Conservation (phyloP, 2,888 invertebrate genomes). For the Mythimna loreyi region DNA sequence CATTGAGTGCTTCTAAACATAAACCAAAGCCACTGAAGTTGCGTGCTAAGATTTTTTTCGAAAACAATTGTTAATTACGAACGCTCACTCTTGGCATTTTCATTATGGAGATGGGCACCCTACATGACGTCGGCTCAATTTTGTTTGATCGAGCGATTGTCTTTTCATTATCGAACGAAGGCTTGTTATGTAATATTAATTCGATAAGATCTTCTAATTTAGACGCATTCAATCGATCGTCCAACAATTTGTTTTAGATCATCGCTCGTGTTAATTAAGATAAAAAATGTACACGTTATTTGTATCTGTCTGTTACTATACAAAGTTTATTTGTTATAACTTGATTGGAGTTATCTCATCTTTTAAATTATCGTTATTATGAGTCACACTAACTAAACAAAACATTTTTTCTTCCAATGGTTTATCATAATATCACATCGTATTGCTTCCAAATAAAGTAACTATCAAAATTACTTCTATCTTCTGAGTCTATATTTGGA, state of each 20-base stretch:
- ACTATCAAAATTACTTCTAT: not conserved
- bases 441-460: not conserved
- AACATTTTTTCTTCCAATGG: conserved; percentile 19
- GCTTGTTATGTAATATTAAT: conserved; percentile 84
- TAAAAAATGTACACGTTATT: conserved; percentile 67
- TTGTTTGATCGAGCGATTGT: conserved; percentile 81
- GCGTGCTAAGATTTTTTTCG: not conserved
- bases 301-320: conserved; percentile 53
- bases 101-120: conserved; percentile 53
- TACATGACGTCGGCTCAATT: conserved; percentile 68
- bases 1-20: not conserved
- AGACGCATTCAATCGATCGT: conserved; percentile 78
- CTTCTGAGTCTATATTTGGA: conserved; percentile 6
- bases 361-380: conserved; percentile 42
- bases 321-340: conserved; percentile 37
- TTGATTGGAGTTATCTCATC: conserved; percentile 50
- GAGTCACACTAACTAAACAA: conserved; percentile 12
- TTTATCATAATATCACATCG: conserved; percentile 5
- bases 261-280: conserved; percentile 77
- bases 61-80: conserved; percentile 16
- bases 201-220: conserved; percentile 81
- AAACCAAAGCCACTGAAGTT: not conserved
- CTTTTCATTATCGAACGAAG: conserved; percentile 78
- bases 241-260: conserved; percentile 75
- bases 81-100: conserved; percentile 46